Evolutionary conservation across 2,888 invertebrate genomes (phyloP).

Genomic region (Imbricaverruca yamaguchii): DNA sequence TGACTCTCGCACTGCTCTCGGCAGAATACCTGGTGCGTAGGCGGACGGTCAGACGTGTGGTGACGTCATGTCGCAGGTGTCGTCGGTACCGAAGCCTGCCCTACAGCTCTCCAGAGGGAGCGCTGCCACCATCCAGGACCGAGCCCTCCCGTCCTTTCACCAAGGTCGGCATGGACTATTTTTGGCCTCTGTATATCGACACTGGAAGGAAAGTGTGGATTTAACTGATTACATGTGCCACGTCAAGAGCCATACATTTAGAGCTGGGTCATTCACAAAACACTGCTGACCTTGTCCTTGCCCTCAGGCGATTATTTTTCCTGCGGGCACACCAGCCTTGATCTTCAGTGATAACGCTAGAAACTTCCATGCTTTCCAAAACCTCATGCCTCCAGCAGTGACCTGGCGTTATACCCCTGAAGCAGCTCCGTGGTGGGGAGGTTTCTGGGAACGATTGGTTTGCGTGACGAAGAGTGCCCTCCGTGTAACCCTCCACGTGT

Average conservation of each 20-base stretch:
- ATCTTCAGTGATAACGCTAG: neutral
- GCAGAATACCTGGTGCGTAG: neutral
- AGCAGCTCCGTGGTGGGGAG: neutral
- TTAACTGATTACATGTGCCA: neutral
- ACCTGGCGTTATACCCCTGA: neutral
- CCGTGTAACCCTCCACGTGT: neutral
- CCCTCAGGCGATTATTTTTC: neutral
- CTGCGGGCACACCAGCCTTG: neutral
- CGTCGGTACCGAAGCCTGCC: neutral
- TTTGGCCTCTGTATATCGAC: neutral
- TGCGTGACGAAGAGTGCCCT: neutral
- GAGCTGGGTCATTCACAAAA: neutral
- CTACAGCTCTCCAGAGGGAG: neutral
- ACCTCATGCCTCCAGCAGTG: neutral
- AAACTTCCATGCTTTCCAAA: neutral
- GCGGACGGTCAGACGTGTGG: neutral
- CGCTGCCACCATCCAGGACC: neutral
- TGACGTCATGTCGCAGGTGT: neutral
- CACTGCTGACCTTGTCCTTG: neutral
- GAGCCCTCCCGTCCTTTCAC: neutral
- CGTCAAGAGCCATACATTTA: neutral
- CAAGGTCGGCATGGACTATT: neutral
- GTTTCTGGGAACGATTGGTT: neutral
- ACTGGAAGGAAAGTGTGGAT: neutral
- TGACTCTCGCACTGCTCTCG: neutral